Conservation (phyloP, 2,113 vertebrate species). For the Cardinalis cardinalis region DNA sequence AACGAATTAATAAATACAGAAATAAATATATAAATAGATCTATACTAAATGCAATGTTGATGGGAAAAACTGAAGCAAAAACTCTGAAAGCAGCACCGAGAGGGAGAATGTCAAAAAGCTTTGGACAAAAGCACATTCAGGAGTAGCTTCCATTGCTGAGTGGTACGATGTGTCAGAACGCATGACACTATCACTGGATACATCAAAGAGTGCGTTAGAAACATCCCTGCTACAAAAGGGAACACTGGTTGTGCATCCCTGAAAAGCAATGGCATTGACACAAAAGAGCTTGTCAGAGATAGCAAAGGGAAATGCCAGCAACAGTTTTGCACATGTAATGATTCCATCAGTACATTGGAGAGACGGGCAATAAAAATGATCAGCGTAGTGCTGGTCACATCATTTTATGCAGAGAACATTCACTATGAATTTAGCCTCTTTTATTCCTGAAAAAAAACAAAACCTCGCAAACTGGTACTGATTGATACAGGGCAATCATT, state of each 20-base stretch:
- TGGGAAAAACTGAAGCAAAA: background rate
- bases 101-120: background rate
- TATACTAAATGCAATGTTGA: background rate
- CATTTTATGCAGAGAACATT: background rate
- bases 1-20: background rate
- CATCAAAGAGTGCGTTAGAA: background rate
- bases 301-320: conserved; percentile 4
- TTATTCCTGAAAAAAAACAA: background rate
- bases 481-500: background rate
- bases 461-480: background rate
- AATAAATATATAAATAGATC: too few relatives aligned
- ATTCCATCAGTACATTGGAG: background rate
- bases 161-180: background rate
- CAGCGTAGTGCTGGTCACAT: background rate
- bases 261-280: conserved; percentile 2
- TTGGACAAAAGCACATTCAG: background rate
- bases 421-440: background rate
- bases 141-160: background rate
- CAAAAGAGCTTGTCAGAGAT: conserved; percentile 28
- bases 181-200: conserved; percentile 6
- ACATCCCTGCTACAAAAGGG: background rate
- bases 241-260: background rate
- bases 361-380: background rate
- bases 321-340: background rate
- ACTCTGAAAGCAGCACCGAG: background rate